Evolutionary conservation across 1,140 invertebrate species (phyloP).

Genomic region (Centruroides sculpturatus): DNA sequence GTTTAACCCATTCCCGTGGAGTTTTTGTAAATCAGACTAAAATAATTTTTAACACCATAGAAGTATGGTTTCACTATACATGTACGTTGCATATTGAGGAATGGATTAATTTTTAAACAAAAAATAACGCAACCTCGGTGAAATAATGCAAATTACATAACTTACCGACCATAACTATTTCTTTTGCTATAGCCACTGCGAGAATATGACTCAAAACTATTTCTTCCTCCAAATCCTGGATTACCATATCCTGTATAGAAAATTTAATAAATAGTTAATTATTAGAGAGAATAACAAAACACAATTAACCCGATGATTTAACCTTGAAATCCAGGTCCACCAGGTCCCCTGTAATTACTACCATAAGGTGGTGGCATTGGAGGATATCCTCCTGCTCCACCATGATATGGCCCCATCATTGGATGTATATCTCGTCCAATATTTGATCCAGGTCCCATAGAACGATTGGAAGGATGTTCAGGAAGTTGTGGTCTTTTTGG

Average conservation of each 20-base stretch:
- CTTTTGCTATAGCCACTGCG: not conserved
- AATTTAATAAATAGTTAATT: not conserved
- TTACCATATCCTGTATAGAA: not conserved
- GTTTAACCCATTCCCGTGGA: no score
- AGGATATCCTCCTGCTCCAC: slow-evolving; percentile 4
- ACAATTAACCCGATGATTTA: not conserved
- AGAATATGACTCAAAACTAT: not conserved
- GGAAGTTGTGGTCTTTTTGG: slow-evolving; percentile 85
- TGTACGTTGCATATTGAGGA: no score
- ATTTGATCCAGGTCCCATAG: slow-evolving; percentile 7
- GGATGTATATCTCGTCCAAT: not conserved
- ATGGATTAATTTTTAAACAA: no score
- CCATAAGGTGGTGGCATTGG: slow-evolving; percentile 11
- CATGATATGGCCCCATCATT: slow-evolving; percentile 9
- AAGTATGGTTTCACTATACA: no score
- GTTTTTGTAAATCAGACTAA: no score
- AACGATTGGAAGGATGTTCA: slow-evolving; percentile 57
- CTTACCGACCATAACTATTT: slow-evolving; percentile 1
- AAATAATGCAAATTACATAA: no score
- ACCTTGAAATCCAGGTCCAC: slow-evolving; percentile 8
- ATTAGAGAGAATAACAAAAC: not conserved
- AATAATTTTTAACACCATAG: no score
- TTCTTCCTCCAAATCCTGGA: not conserved
- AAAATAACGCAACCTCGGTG: no score
- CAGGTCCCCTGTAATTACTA: slow-evolving; percentile 12